Evolutionary conservation across 2,888 invertebrate species (phyloP), one percentile per base, ranked within the genome.

Genomic region (Nezara viridula): DNA sequence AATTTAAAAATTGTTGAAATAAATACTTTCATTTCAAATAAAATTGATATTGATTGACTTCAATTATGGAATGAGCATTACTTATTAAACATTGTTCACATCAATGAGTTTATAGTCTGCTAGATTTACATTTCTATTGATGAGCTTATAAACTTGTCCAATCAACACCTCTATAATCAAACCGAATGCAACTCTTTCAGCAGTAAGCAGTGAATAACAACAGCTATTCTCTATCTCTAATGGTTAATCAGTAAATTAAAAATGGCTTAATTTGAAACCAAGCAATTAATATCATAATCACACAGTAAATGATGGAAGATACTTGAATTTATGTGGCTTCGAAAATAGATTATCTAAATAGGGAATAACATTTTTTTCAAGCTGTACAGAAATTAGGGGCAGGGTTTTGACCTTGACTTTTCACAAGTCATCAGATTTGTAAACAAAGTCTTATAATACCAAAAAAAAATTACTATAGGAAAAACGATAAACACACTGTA

Each of bases 361-460:
- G 7, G 14, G 1, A 21, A 37, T n/a, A 19, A 60, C 10, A 10
- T 55, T 27, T 73, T 73, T 21, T 9, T 14, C 16, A 19, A 7
- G 7, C 7, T 37, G 21, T 16, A 60, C 24, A 55, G n/a, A n/a
- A 55, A n/a, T 55, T n/a, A 5, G n/a, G 55, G 27, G 27, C 16
- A 60, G 24, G 77, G 77, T 24, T 24, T 40, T 40, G 77, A 77
- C 77, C 77, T 40, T 77, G 77, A 77, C 40, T 77, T 40, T 77
- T 77, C 10, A 77, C 77, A 77, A 40, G 40, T 77, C 77, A 77
- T 77, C 21, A 40, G 3, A 40, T 49, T 16, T 27, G 50, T 85
- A 27, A 44, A 85, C 16, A n/a, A 85, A 27, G 47, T n/a, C n/a
- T n/a, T n/a, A n/a, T n/a, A n/a, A n/a, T n/a, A n/a, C n/a, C n/a